Percentiles rank a stretch among this genome's conserved stretches.
Conservation (phyloP, 2,797 vertebrate species). For the Apodemus agrarius region DNA sequence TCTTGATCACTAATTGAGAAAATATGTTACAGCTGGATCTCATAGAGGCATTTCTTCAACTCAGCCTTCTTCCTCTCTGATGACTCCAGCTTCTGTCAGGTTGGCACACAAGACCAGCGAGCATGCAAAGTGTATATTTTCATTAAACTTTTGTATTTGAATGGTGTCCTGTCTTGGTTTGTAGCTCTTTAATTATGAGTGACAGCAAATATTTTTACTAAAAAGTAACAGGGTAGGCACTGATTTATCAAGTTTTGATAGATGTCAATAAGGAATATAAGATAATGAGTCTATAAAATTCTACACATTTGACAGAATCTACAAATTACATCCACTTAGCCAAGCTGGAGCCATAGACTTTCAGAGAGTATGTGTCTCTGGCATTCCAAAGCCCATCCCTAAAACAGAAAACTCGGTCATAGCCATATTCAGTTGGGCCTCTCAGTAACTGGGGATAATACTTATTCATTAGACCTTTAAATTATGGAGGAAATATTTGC, state of each 20-base stretch:
- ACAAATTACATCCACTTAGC: slow-evolving; percentile 3
- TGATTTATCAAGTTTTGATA: slow-evolving; percentile 32
- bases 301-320: slow-evolving; percentile 30
- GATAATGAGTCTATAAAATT: slow-evolving; percentile 32
- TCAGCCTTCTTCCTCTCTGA: not conserved
- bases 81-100: not conserved
- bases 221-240: slow-evolving; percentile 16
- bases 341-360: not conserved
- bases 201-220: not conserved
- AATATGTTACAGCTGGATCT: not conserved
- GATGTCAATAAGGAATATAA: slow-evolving; percentile 25
- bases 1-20: not conserved
- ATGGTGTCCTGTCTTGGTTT: not conserved
- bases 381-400: slow-evolving; percentile 1
- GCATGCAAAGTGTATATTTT: not conserved
- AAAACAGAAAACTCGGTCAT: slow-evolving; percentile 29
- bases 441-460: not conserved
- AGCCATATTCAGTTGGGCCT: not conserved
- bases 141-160: not conserved
- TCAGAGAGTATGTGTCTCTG: not conserved
- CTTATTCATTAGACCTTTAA: slow-evolving; percentile 18
- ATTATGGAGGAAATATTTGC: slow-evolving; percentile 23
- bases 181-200: not conserved
- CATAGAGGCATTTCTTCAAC: not conserved
- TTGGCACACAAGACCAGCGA: not conserved